Evolutionary conservation across 2,113 vertebrate species (phyloP), one percentile per base, ranked within the genome.

Genomic region (Amphilophus citrinellus): DNA sequence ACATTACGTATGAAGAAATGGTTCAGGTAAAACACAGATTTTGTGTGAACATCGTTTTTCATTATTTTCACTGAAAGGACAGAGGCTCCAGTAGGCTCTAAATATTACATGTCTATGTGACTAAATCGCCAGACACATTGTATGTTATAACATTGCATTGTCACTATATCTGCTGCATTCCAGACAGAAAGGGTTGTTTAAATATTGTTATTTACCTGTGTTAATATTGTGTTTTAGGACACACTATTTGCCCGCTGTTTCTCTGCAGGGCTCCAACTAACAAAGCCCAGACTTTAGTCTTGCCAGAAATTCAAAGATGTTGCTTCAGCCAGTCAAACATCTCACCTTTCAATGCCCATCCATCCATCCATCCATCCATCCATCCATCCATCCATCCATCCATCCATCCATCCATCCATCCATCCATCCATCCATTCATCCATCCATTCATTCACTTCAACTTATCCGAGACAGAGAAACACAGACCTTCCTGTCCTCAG

Each of bases 1-100:
- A 85, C 79, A 84, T 96, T 82, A 95, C 95, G 2, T 96, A 96
- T 83, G 95, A 97, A 87, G 96, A 96, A 76, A 95, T 96, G 94
- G 39, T 93, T 82, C 57, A 95, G 94, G 96, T 96, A 84, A 89
- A 32, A 66, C 4, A 4, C 5, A 8, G 13, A 18, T 50, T 62
- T 39, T 9, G 15, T 50, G 4, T 50, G 17, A 27, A 32, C 10
- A 18, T 6, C 4, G 13, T 22, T 14, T 53, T 65, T 80, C 3
- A 3, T 8, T 58, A 2, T 17, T 30, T 30, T 18, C 56, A 24
- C 3, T 8, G 27, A 42, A 24, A 77, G 3, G 10, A 4, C 27
- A 61, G 27, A 37, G 20, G 39, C 17, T 3, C 71, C 6, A 24
- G 44, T 14, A 47, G 44, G 4, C 44, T 47, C 44, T 47, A 47